Evolutionary conservation across 2,888 invertebrate species (phyloP).

Genomic region (Diarsia rubi): DNA sequence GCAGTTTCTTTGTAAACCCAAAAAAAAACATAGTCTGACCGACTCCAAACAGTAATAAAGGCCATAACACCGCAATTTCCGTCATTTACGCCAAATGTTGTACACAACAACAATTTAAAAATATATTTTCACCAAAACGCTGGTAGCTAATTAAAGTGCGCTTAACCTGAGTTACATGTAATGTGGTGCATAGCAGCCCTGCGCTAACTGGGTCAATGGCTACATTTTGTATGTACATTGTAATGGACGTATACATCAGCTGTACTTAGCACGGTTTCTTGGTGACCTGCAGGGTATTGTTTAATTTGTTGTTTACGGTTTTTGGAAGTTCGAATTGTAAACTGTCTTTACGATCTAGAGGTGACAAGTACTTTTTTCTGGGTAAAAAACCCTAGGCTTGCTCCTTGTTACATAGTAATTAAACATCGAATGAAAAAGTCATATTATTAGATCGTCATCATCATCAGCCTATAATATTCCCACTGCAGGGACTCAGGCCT

Average conservation of each 20-base stretch:
- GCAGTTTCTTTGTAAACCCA: neutral
- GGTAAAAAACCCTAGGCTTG: neutral
- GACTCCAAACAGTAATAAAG: slow-evolving; percentile 18
- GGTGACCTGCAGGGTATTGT: slow-evolving; percentile 20
- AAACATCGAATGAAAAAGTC: neutral
- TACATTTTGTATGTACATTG: slow-evolving; percentile 65
- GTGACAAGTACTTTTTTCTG: neutral
- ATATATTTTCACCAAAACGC: slow-evolving; percentile 41
- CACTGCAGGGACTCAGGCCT: too few species aligned
- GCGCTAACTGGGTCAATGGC: slow-evolving; percentile 57
- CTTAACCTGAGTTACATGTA: slow-evolving; percentile 46
- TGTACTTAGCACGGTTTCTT: slow-evolving; percentile 47
- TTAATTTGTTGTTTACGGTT: neutral
- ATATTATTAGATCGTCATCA: too few species aligned
- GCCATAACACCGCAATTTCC: slow-evolving; percentile 28
- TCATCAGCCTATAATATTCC: too few species aligned
- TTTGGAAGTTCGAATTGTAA: neutral
- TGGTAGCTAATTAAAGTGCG: slow-evolving; percentile 46
- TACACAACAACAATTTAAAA: slow-evolving; percentile 33
- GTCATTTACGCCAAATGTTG: slow-evolving; percentile 32
- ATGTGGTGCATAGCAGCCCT: slow-evolving; percentile 55
- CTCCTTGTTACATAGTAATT: neutral
- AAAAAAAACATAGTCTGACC: neutral
- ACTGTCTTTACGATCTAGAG: neutral
- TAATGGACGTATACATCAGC: slow-evolving; percentile 59